These are phyloP conservation scores for Hydrotaea cyrtoneurina DNA, from an alignment of 2,888 invertebrate genomes.

Conservation along the genomic window DNA sequence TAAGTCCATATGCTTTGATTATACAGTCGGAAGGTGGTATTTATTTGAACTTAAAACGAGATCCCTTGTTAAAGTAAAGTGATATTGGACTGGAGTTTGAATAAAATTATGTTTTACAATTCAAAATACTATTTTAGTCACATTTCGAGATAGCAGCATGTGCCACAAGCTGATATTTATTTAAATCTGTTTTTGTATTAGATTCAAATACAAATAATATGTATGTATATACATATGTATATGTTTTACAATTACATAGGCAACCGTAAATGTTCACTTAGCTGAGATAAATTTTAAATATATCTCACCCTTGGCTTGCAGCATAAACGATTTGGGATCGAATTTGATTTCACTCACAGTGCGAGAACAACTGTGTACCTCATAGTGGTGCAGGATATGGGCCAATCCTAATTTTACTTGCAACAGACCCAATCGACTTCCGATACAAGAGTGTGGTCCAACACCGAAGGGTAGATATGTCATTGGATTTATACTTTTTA, in stretches of 20 bases:
- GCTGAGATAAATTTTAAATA: conserved; percentile 71
- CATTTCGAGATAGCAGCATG: no score
- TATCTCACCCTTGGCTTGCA: conserved; percentile 75
- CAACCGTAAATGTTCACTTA: no score
- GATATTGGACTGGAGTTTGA: no score
- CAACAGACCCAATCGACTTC: conserved; percentile 77
- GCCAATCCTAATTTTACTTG: conserved; percentile 77
- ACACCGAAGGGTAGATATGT: conserved; percentile 78
- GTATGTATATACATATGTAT: no score
- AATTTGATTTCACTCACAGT: conserved; percentile 74
- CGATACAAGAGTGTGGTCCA: conserved; percentile 79
- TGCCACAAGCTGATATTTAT: no score
- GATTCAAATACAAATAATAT: no score
- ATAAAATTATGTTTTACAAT: no score
- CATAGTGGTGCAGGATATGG: conserved; percentile 72
- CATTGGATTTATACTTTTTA: conserved; percentile 72
- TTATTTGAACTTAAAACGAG: conserved; percentile 68
- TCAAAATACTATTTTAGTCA: no score
- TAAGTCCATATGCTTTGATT: conserved; percentile 69
- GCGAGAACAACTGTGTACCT: conserved; percentile 71
- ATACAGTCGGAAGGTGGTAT: conserved; percentile 70
- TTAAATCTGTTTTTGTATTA: no score
- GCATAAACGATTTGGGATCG: conserved; percentile 75
- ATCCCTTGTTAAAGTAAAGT: conserved; percentile 58
- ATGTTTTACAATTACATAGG: no score